Evolutionary conservation across 2,797 vertebrate species (phyloP).

Genomic region (Gymnocypris eckloni): DNA sequence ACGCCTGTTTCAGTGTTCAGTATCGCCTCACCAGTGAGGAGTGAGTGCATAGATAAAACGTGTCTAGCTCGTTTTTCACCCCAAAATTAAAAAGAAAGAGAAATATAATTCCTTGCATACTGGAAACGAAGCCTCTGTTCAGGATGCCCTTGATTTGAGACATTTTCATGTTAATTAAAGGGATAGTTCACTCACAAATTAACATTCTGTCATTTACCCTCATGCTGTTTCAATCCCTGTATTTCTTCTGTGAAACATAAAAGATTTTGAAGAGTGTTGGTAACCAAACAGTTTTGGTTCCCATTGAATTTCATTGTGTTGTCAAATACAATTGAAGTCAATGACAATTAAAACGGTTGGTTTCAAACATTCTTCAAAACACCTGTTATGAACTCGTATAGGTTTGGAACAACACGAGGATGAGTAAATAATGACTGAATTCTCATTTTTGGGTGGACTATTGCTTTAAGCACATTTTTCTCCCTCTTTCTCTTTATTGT

Average conservation of each 20-base stretch:
- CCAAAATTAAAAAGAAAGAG: not conserved
- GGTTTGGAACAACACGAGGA: not conserved
- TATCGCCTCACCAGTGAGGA: conserved; percentile 7
- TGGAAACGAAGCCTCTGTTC: not conserved
- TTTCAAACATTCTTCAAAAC: not conserved
- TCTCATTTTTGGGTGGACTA: not conserved
- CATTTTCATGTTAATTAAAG: not conserved
- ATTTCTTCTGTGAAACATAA: not conserved
- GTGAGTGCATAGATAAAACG: not conserved
- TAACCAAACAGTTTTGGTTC: not conserved
- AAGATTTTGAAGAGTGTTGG: not conserved
- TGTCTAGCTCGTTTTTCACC: conserved; percentile 18
- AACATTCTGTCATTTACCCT: not conserved
- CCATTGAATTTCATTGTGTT: not conserved
- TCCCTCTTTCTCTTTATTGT: not conserved
- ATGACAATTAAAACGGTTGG: not conserved
- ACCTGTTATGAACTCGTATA: not conserved
- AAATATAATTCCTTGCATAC: not conserved
- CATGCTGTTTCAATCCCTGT: not conserved
- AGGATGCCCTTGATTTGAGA: not conserved
- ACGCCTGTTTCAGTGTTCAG: conserved; percentile 43
- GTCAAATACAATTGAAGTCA: not conserved
- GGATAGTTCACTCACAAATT: not conserved
- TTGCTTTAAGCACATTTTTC: not conserved
- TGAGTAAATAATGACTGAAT: not conserved